These are phyloP conservation scores for Semotilus atromaculatus DNA, from an alignment of 2,797 vertebrate species.

Conservation along the genomic window DNA sequence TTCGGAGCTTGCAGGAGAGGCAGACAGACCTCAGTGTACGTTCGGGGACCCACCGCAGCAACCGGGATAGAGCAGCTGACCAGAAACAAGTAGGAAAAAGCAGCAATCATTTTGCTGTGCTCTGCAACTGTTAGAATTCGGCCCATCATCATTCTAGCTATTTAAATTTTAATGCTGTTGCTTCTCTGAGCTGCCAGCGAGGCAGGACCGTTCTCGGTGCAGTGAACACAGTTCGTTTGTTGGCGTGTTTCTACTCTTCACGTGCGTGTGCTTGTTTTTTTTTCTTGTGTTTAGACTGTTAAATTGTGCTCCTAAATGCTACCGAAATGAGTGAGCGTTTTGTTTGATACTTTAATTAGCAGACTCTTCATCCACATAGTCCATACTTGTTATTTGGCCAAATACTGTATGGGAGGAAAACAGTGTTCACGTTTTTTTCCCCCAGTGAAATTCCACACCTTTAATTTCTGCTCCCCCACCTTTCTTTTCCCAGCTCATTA, in stretches of 20 bases:
- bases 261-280: conserved; percentile 9
- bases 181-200: conserved; percentile 54
- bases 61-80: conserved; percentile 50
- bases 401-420: conserved; percentile 10
- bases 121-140: conserved; percentile 60
- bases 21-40: conserved; percentile 43
- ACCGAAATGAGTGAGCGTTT: conserved; percentile 6
- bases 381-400: background rate
- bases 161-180: conserved; percentile 68
- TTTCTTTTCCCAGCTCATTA: conserved; percentile 70
- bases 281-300: conserved; percentile 21
- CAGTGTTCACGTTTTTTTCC: conserved; percentile 34
- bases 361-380: background rate
- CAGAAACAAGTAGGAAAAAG: conserved; percentile 59
- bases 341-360: conserved; percentile 21
- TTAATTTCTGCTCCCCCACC: conserved; percentile 64
- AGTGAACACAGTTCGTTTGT: conserved; percentile 33
- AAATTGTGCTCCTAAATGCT: conserved; percentile 2
- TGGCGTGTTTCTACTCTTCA: conserved; percentile 33
- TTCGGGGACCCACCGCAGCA: conserved; percentile 48
- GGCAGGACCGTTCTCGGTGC: conserved; percentile 46
- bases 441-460: conserved; percentile 68
- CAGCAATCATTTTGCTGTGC: conserved; percentile 63
- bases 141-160: conserved; percentile 65
- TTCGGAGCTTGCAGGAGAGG: conserved; percentile 51